phyloP scores from a whole-genome alignment of 2,888 invertebrate genomes.

The Rhodophaea formosa region DNA sequence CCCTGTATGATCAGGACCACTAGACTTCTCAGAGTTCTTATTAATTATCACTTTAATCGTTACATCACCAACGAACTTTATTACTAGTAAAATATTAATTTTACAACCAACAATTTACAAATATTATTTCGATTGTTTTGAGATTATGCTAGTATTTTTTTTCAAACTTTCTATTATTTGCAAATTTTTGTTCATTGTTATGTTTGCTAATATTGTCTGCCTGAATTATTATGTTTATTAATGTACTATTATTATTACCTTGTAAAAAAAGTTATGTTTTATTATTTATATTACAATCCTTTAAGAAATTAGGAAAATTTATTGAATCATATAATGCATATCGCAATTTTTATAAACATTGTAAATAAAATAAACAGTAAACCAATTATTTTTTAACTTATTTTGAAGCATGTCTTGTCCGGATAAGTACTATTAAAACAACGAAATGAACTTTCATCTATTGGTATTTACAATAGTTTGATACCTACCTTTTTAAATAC shows the following conservation, averaged over 20 bases:
- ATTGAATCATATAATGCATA: slow-evolving; percentile 64
- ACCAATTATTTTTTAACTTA: slow-evolving; percentile 63
- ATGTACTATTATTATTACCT: slow-evolving; percentile 63
- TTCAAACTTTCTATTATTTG: slow-evolving; percentile 42
- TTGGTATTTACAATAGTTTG: slow-evolving; percentile 41
- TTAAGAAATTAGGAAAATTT: slow-evolving; percentile 63
- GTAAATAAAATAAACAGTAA: slow-evolving; percentile 63
- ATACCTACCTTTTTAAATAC: slow-evolving; percentile 25
- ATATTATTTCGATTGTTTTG: slow-evolving; percentile 40
- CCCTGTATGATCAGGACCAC: slow-evolving; percentile 25
- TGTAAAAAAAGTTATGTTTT: slow-evolving; percentile 63
- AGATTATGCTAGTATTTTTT: slow-evolving; percentile 63
- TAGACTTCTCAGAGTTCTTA: slow-evolving; percentile 31
- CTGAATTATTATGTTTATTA: slow-evolving; percentile 62
- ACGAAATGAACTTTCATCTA: slow-evolving; percentile 27
- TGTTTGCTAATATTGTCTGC: slow-evolving; percentile 68
- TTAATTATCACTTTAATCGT: slow-evolving; percentile 31
- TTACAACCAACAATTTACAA: slow-evolving; percentile 20
- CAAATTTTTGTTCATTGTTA: slow-evolving; percentile 71
- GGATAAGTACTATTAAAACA: slow-evolving; percentile 35
- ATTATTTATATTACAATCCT: slow-evolving; percentile 66
- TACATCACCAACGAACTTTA: slow-evolving; percentile 46
- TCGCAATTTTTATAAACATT: slow-evolving; percentile 57
- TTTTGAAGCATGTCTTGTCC: slow-evolving; percentile 42
- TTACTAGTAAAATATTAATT: slow-evolving; percentile 1